Conservation (phyloP, 2,888 invertebrate species). For the Candidula unifasciata region DNA sequence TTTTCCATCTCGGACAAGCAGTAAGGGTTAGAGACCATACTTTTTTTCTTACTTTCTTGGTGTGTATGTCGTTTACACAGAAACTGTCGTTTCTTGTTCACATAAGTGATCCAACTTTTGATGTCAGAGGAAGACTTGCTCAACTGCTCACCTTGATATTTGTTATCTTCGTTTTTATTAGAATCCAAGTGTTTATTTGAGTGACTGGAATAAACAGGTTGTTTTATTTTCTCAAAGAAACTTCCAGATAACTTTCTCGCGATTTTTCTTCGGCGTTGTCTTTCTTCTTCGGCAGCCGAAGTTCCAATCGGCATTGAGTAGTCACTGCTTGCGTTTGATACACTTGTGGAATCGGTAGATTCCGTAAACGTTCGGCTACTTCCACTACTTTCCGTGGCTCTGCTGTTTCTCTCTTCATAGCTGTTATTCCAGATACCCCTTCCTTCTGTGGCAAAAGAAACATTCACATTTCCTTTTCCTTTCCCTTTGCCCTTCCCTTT, state of each 20-base stretch:
- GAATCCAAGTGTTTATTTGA: neutral
- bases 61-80: neutral
- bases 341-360: too few relatives aligned
- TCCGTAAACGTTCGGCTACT: neutral
- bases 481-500: neutral
- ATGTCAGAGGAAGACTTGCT: neutral
- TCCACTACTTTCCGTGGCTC: neutral
- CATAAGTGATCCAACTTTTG: neutral
- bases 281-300: neutral
- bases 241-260: neutral
- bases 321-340: neutral
- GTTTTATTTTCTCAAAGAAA: neutral
- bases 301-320: neutral
- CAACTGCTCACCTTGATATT: neutral
- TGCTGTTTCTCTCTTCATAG: neutral
- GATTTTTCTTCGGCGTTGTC: neutral
- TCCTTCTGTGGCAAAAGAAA: neutral
- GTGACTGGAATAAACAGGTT: neutral
- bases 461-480: neutral
- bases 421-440: neutral
- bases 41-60: too few relatives aligned
- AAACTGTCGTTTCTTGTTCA: neutral
- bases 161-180: neutral
- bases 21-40: too few relatives aligned
- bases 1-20: too few relatives aligned